Evolutionary conservation across 1,140 invertebrate species (phyloP), one percentile per base, ranked within the genome.

Genomic region (Drosophila miranda): DNA sequence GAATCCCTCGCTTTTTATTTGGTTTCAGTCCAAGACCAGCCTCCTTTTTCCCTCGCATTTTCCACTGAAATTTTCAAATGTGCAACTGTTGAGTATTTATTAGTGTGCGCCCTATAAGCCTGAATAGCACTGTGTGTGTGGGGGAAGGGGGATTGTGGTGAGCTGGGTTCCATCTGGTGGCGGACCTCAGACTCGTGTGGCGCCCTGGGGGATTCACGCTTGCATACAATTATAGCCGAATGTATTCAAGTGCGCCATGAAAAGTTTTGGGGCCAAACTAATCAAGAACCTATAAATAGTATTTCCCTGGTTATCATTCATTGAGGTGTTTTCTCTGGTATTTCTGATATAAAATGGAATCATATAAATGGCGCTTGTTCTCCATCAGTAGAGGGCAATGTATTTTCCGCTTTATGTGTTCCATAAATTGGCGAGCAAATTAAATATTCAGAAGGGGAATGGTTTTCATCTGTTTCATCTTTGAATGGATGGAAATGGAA

Each of bases 1-100:
- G 34, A 52, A 16, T 53, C 30, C 70, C 38, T 38, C 23, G 16
- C 13, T 61, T 66, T 82, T 66, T 73, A 56, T 75, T 58, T 67
- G 60, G 78, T 63, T 81, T 52, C 19, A 61, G 42, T 49, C 60
- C 43, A 38, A 4, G 16, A 4, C 68, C 48, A 26, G 46, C 14
- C 45, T 51, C 19, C 49, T 54, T 67, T 66, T 73, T 72, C 56
- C 30, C 13, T 38, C 41, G 61, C 46, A 75, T 75, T 84, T 67
- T 75, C 62, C 58, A 67, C 67, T 58, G 60, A 68, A 76, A 74
- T 67, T 74, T 83, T 74, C 57, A 86, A 77, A 80, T 77, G 77
- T 84, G 80, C 80, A 86, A 81, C 80, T 84, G 81, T 81, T 86
- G 80, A 74, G 81, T 86, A 81, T 81, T 74, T 86, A 77, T 80